Evolutionary conservation across 2,113 vertebrate species (phyloP), one percentile per base, ranked within the genome.

Genomic region (Lepisosteus osseus): DNA sequence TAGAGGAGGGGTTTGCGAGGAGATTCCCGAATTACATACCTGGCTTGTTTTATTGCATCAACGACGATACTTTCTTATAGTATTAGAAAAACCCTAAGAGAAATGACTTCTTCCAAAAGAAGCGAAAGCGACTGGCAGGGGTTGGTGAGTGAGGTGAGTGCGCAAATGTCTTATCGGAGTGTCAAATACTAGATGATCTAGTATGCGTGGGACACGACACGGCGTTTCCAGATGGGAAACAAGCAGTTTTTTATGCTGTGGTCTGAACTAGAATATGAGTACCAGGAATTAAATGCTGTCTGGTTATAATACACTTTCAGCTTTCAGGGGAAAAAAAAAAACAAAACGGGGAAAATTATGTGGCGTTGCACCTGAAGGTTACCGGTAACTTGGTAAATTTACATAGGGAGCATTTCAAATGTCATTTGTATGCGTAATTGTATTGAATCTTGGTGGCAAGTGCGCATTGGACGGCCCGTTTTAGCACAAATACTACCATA

Each of bases 41-140:
- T 17, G 61, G 29, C 29, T 29, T 29, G 29, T 29, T 29, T 29
- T 29, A 9, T 9, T 51, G 47, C 47, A 5, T 51, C 47, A 29
- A 29, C 29, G 47, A 9, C 47, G 47, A 51, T 51, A 51, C 47
- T 9, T 51, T 29, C 29, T 29, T 29, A 29, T 29, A 29, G 29
- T 29, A 29, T 29, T 9, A 51, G 47, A 51, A 51, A 51, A 51
- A 51, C 5, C 47, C 47, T 1, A 9, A 5, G 47, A 51, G 47
- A 5, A 9, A 51, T 97, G 95, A 87, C 90, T 74, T 44, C 78
- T 29, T 79, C 84, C 77, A 82, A 86, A 62, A 90, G 94, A 71
- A 95, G 84, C 76, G 96, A 96, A 83, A 93, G 90, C 81, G 95
- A 97, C 84, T 97, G 95, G 95, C 95, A 96, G 86, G 95, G 93